Conservation (phyloP, 2,888 invertebrate genomes). For the Nomada goodeniana region DNA sequence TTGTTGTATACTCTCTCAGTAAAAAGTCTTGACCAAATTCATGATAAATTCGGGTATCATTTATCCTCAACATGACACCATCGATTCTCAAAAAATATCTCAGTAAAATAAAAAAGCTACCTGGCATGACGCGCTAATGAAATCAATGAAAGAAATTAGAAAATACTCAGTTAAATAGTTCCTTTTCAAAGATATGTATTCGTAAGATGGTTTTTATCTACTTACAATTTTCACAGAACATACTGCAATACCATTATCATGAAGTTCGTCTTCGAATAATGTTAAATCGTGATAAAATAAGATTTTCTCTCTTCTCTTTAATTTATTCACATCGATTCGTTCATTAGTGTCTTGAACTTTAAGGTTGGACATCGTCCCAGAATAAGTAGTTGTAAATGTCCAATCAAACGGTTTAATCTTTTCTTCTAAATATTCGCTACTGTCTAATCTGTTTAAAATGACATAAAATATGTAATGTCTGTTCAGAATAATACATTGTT, state of each 20-base stretch:
- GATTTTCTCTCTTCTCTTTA: slow-evolving; percentile 96
- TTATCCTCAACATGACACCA: slow-evolving; percentile 93
- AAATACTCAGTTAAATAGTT: background rate
- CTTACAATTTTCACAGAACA: slow-evolving; percentile 97
- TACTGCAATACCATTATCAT: slow-evolving; percentile 98
- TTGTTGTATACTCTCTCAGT: slow-evolving; percentile 92
- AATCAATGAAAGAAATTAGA: slow-evolving; percentile 55
- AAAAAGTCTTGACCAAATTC: slow-evolving; percentile 91
- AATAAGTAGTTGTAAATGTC: slow-evolving; percentile 98
- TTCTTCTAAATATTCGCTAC: slow-evolving; percentile 87
- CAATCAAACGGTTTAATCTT: slow-evolving; percentile 97
- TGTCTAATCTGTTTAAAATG: slow-evolving; percentile 87
- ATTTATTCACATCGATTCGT: slow-evolving; percentile 93
- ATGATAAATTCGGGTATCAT: slow-evolving; percentile 95
- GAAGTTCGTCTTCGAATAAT: slow-evolving; percentile 98
- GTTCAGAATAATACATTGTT: slow-evolving; percentile 62
- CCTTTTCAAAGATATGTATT: background rate
- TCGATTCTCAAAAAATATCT: slow-evolving; percentile 98
- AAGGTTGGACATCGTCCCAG: slow-evolving; percentile 90
- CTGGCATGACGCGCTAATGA: slow-evolving; percentile 97
- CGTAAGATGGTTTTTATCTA: slow-evolving; percentile 59
- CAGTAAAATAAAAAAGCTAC: slow-evolving; percentile 94
- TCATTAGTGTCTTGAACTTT: slow-evolving; percentile 88
- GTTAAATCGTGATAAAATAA: slow-evolving; percentile 97
- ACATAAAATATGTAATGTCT: slow-evolving; percentile 84